Percentiles rank a stretch among this genome's conserved stretches.
These are phyloP conservation scores for Eutolmus rufibarbis DNA, from an alignment of 2,888 invertebrate species.

Conservation along the genomic window DNA sequence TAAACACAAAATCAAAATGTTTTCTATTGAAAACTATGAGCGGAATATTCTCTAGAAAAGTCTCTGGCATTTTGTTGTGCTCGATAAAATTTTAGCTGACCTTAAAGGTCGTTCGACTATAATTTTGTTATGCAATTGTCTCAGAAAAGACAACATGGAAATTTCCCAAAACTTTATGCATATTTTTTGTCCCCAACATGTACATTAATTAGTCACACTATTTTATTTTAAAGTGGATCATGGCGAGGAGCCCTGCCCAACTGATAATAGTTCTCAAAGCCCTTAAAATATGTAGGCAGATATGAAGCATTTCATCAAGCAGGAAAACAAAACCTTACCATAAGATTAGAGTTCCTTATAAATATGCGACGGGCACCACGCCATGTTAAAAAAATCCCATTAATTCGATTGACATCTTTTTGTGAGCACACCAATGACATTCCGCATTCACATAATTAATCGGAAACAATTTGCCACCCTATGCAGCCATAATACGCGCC, in stretches of 20 bases:
- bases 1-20: background rate
- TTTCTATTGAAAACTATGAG: background rate
- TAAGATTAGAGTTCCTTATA: background rate
- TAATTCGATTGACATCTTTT: background rate
- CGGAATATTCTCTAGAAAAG: background rate
- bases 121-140: background rate
- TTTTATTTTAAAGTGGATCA: background rate
- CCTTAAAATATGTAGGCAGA: background rate
- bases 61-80: background rate
- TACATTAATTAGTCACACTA: background rate
- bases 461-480: background rate
- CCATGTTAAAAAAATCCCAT: background rate
- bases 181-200: background rate
- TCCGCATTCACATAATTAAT: background rate
- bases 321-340: background rate
- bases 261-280: background rate
- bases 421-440: background rate
- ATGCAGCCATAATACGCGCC: background rate
- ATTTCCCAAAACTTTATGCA: background rate
- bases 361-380: background rate
- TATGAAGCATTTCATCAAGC: background rate
- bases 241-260: background rate
- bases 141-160: background rate
- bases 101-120: background rate
- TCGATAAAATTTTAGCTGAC: background rate